A percentile compares a stretch with the other conserved stretches of the same genome.
phyloP scores from a whole-genome alignment of 1,140 invertebrate genomes.

The Gyrodactylus salaris region DNA sequence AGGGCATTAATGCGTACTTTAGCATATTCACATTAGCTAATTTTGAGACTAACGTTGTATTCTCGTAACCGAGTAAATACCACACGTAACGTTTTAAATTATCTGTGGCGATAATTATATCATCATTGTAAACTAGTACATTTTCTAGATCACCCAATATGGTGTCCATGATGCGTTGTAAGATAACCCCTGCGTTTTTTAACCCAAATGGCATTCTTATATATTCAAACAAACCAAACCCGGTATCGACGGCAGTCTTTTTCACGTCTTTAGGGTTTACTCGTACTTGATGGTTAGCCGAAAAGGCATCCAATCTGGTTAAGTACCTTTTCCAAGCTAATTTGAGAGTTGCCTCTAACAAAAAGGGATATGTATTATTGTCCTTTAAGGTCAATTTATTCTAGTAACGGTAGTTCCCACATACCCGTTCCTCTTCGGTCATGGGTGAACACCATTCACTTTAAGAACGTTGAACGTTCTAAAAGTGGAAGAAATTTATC shows the following conservation, averaged over 20 bases:
- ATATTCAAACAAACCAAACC: background rate
- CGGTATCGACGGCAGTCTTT: background rate
- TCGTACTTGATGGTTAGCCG: background rate
- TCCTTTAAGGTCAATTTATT: background rate
- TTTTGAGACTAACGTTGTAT: no score
- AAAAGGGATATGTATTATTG: background rate
- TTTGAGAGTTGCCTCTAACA: background rate
- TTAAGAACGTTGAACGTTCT: background rate
- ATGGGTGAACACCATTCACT: background rate
- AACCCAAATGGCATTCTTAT: background rate
- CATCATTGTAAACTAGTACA: background rate
- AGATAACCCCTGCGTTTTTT: background rate
- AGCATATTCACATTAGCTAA: no score
- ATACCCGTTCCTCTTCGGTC: background rate
- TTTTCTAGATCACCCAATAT: background rate
- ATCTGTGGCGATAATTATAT: background rate
- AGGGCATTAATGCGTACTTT: no score
- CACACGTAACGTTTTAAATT: no score
- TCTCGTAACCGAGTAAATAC: no score
- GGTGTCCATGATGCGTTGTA: background rate
- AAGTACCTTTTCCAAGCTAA: background rate
- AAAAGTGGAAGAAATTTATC: no score
- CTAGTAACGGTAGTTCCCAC: background rate
- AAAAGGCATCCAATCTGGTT: background rate
- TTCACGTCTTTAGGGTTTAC: background rate